Percentiles rank a stretch among this genome's conserved stretches.
phyloP scores from a whole-genome alignment of 2,113 vertebrate species.

The Accipiter virgatus region DNA sequence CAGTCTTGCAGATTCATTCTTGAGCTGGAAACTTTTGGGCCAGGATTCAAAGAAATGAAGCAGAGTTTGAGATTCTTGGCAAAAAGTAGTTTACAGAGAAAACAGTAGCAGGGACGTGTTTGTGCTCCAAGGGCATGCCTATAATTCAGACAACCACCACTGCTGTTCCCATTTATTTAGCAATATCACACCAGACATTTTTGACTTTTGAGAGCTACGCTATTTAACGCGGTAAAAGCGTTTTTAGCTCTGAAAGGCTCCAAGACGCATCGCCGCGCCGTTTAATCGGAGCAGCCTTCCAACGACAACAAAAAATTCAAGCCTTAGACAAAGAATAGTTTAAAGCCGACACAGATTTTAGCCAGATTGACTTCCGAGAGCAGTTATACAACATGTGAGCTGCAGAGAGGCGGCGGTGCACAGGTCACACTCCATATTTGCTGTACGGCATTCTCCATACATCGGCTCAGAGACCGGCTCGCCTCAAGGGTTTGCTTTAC shows the following conservation, averaged over 20 bases:
- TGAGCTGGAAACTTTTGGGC: slow-evolving; percentile 27
- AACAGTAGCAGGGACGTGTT: slow-evolving; percentile 19
- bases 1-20: not conserved
- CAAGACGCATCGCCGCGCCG: not conserved
- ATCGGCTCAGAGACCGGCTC: not conserved
- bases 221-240: not conserved
- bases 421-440: not conserved
- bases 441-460: not conserved
- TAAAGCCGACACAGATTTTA: not conserved
- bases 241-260: not conserved
- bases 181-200: not conserved
- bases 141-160: not conserved
- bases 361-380: not conserved
- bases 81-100: not conserved
- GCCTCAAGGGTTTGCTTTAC: not conserved
- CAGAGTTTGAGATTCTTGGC: not conserved
- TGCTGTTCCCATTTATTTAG: not conserved
- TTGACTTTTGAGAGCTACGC: not conserved
- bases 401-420: not conserved
- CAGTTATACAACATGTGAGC: slow-evolving; percentile 20
- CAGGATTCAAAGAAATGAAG: not conserved
- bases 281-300: not conserved
- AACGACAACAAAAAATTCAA: not conserved
- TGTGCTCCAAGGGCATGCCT: not conserved
- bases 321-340: not conserved